phyloP scores from a whole-genome alignment of 1,140 invertebrate genomes.

The Tetragnatha versicolor region DNA sequence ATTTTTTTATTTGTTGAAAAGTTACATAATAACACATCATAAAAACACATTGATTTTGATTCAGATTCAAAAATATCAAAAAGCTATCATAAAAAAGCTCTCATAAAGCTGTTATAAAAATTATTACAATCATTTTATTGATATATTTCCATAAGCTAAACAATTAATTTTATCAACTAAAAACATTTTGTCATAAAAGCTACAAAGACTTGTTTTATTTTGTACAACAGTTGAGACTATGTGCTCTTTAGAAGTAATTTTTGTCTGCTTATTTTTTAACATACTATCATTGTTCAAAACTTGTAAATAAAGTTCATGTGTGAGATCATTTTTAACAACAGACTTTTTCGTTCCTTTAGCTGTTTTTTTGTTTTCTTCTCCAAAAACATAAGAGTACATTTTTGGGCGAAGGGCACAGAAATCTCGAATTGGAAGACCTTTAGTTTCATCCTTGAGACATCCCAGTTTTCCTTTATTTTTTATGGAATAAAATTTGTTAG shows the following conservation, averaged over 20 bases:
- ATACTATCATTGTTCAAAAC: background rate
- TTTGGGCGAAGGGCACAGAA: background rate
- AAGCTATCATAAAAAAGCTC: no score
- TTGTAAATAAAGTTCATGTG: background rate
- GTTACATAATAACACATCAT: no score
- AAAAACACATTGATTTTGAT: no score
- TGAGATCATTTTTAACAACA: background rate
- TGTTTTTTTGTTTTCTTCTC: background rate
- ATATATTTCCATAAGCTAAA: background rate
- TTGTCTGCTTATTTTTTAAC: background rate
- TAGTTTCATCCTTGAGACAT: background rate
- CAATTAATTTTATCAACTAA: background rate
- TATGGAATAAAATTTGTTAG: background rate
- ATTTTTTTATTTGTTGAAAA: no score
- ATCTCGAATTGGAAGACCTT: background rate
- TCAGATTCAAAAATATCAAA: no score
- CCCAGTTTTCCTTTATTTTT: background rate
- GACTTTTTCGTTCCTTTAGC: background rate
- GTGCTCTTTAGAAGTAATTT: background rate
- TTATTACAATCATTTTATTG: no score
- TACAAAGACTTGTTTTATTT: background rate
- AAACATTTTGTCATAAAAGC: background rate
- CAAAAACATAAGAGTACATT: background rate
- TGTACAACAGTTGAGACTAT: background rate
- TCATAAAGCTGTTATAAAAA: no score